phyloP scores from a whole-genome alignment of 2,888 invertebrate species.

The Iselma pallidipennis region DNA sequence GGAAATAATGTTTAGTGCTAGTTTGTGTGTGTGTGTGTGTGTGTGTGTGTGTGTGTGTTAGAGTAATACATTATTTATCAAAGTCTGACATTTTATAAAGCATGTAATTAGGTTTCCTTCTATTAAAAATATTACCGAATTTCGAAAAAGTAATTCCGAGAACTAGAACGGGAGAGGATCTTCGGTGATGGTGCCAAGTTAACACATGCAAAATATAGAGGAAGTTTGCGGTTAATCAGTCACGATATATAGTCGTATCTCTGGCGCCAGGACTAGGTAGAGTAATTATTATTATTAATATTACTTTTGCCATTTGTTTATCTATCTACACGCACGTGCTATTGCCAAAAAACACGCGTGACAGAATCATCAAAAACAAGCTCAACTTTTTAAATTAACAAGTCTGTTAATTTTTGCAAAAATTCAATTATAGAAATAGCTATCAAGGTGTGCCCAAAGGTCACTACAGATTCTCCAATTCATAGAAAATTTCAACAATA shows the following conservation, averaged over 20 bases:
- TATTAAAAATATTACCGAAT: constrained; percentile 35
- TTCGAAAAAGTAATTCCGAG: constrained; percentile 29
- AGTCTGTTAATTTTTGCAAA: not conserved
- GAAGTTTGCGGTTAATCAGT: constrained; percentile 43
- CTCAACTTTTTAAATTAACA: not conserved
- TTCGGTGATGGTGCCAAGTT: constrained; percentile 30
- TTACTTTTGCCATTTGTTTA: not conserved
- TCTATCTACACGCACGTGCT: not conserved
- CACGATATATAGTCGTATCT: constrained; percentile 34
- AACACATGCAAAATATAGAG: constrained; percentile 42
- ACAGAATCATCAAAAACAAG: not conserved
- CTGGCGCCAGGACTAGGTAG: constrained; percentile 29
- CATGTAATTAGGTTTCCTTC: constrained; percentile 40
- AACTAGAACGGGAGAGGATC: constrained; percentile 32
- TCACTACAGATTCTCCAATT: no score
- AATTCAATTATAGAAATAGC: no score
- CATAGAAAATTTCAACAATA: no score
- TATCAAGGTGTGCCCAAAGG: not conserved
- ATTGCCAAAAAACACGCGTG: constrained; percentile 1
- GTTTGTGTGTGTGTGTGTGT: not conserved
- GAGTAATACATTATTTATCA: constrained; percentile 39
- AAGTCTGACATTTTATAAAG: constrained; percentile 37
- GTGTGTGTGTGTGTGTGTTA: no score
- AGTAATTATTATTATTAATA: not conserved
- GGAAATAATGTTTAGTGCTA: not conserved